Conservation (phyloP, 2,797 vertebrate genomes). For the Acanthis flammea region DNA sequence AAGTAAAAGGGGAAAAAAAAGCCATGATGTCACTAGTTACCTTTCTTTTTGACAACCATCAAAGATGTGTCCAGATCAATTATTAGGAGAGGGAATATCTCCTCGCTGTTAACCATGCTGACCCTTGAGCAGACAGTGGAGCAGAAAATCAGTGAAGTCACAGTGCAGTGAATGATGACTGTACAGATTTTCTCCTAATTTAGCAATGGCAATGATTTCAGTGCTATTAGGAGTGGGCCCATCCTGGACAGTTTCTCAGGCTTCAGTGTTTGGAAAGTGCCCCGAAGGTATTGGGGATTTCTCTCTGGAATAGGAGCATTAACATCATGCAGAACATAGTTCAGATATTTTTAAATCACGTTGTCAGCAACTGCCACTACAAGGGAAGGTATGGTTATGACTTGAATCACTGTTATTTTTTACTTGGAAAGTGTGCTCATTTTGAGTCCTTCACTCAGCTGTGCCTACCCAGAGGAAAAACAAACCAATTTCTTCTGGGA, state of each 20-base stretch:
- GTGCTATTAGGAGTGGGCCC: not conserved
- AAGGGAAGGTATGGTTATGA: conserved; percentile 14
- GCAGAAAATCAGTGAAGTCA: not conserved
- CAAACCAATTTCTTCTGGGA: conserved; percentile 9
- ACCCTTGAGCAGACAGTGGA: not conserved
- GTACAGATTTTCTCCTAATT: not conserved
- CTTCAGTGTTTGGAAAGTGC: not conserved
- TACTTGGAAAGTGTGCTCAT: conserved; percentile 10
- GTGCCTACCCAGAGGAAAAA: conserved; percentile 25
- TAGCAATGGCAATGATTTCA: not conserved
- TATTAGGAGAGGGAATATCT: not conserved
- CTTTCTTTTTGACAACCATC: not conserved
- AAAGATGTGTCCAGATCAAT: not conserved
- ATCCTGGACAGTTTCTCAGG: not conserved
- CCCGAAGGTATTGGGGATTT: not conserved
- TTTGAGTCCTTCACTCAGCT: conserved; percentile 21
- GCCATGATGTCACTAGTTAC: not conserved
- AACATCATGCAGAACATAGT: not conserved
- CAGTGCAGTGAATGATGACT: not conserved
- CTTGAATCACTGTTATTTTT: conserved; percentile 10
- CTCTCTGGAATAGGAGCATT: not conserved
- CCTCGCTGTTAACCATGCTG: accelerated
- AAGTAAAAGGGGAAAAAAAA: not conserved
- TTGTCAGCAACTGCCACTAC: not conserved
- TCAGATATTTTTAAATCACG: not conserved